Evolutionary conservation across 2,797 vertebrate species (phyloP).

Genomic region (Artibeus lituratus): DNA sequence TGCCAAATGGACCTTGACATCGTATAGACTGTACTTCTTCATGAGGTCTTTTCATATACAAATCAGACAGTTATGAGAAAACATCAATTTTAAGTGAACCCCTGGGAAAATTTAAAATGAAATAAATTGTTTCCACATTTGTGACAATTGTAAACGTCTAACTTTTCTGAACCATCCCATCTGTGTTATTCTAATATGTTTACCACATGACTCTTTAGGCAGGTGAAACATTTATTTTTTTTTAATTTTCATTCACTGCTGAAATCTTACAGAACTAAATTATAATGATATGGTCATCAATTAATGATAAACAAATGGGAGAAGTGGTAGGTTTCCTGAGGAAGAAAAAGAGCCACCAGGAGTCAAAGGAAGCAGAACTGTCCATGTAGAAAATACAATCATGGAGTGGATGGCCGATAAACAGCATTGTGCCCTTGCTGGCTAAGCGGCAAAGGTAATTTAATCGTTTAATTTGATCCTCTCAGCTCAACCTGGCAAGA

Average conservation of each 20-base stretch:
- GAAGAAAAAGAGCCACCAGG: neutral
- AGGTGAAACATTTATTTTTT: neutral
- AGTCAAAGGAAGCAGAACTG: slow-evolving; percentile 8
- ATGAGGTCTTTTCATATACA: neutral
- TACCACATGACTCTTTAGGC: neutral
- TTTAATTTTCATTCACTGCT: neutral
- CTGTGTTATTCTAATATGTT: neutral
- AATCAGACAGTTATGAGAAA: neutral
- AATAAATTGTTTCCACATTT: neutral
- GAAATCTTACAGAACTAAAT: neutral
- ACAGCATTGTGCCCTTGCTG: neutral
- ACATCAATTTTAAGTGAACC: neutral
- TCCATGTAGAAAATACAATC: slow-evolving; percentile 10
- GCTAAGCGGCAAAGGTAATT: slow-evolving; percentile 29
- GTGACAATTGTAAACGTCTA: neutral
- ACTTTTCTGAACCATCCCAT: neutral
- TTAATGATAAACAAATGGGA: neutral
- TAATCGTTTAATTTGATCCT: slow-evolving; percentile 29
- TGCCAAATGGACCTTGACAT: slow-evolving; percentile 48
- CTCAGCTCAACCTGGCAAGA: slow-evolving; percentile 43
- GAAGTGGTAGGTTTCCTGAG: neutral
- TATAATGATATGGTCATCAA: neutral
- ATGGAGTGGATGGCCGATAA: neutral
- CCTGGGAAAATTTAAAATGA: neutral
- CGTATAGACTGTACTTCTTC: slow-evolving; percentile 27